A percentile compares a stretch with the other conserved stretches of the same genome.
These are phyloP conservation scores for Gephyroberyx darwinii DNA, from an alignment of 2,797 vertebrate genomes.

Conservation along the genomic window DNA sequence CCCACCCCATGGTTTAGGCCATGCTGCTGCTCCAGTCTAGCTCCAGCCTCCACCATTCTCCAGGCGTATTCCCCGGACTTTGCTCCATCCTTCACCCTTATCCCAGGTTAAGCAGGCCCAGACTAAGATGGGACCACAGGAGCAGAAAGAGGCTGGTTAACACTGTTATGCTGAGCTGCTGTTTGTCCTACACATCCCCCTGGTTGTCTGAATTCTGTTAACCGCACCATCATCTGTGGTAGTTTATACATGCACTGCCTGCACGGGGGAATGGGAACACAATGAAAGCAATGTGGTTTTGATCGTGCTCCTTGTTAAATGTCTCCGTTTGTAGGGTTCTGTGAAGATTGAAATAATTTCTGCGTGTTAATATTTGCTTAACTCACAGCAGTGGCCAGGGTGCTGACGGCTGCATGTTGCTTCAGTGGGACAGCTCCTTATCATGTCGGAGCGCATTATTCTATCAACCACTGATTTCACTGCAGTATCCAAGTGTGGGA, in stretches of 20 bases:
- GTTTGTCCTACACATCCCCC: conserved; percentile 34
- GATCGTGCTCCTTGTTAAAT: conserved; percentile 47
- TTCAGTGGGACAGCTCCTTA: conserved; percentile 28
- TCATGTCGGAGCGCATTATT: conserved; percentile 22
- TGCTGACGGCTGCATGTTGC: conserved; percentile 37
- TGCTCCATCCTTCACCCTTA: not conserved
- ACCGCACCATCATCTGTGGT: conserved; percentile 45
- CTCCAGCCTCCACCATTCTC: conserved; percentile 19
- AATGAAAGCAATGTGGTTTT: conserved; percentile 45
- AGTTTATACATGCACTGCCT: conserved; percentile 26
- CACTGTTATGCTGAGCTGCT: conserved; percentile 17
- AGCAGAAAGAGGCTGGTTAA: conserved; percentile 24
- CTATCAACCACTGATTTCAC: conserved; percentile 19
- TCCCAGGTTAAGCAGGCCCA: conserved; percentile 22
- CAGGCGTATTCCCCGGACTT: not conserved
- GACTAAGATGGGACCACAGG: conserved; percentile 30
- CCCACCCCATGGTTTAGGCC: not conserved
- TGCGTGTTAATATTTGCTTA: conserved; percentile 40
- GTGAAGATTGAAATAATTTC: conserved; percentile 35
- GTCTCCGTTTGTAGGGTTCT: conserved; percentile 49
- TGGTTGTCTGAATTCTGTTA: conserved; percentile 45
- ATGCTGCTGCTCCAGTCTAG: not conserved
- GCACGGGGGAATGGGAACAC: conserved; percentile 8
- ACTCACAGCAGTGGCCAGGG: conserved; percentile 32
- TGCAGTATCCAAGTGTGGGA: conserved; percentile 36